These are phyloP conservation scores for Lypha dubia DNA, from an alignment of 2,888 invertebrate species.

Conservation along the genomic window DNA sequence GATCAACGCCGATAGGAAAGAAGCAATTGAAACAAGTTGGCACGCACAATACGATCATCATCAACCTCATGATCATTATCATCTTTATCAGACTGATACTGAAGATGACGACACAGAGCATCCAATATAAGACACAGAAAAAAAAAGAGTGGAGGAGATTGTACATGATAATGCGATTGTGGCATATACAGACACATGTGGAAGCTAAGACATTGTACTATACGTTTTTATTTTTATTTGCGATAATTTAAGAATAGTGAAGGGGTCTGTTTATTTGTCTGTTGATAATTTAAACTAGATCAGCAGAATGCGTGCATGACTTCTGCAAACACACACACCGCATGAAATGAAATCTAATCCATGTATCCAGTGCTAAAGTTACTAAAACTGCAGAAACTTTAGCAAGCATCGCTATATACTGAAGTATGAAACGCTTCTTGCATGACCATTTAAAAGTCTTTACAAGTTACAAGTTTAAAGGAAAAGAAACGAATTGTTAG, in stretches of 20 bases:
- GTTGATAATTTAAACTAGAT: conserved; percentile 59
- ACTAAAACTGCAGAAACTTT: conserved; percentile 9
- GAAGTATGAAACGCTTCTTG: not conserved
- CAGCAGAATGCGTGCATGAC: conserved; percentile 63
- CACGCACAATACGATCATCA: conserved; percentile 62
- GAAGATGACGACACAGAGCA: conserved; percentile 21
- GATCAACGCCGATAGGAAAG: conserved; percentile 71
- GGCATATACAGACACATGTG: conserved; percentile 12
- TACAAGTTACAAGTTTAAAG: conserved; percentile 16
- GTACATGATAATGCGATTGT: conserved; percentile 35
- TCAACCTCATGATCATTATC: conserved; percentile 37
- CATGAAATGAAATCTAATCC: conserved; percentile 66
- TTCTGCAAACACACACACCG: conserved; percentile 60
- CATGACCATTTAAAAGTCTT: conserved; percentile 55
- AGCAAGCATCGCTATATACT: not conserved
- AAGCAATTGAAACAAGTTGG: conserved; percentile 67
- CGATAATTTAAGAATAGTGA: conserved; percentile 18
- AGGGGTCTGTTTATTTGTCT: conserved; percentile 46
- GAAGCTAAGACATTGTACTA: conserved; percentile 17
- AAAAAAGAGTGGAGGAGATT: conserved; percentile 60
- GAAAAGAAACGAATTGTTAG: conserved; percentile 16
- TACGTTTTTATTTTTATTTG: not conserved
- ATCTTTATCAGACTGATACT: not conserved
- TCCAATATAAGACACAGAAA: conserved; percentile 14
- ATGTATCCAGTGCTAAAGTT: conserved; percentile 52